These are phyloP conservation scores for Bursaphelenchus okinawaensis DNA, from an alignment of 2,888 invertebrate species.

Conservation along the genomic window DNA sequence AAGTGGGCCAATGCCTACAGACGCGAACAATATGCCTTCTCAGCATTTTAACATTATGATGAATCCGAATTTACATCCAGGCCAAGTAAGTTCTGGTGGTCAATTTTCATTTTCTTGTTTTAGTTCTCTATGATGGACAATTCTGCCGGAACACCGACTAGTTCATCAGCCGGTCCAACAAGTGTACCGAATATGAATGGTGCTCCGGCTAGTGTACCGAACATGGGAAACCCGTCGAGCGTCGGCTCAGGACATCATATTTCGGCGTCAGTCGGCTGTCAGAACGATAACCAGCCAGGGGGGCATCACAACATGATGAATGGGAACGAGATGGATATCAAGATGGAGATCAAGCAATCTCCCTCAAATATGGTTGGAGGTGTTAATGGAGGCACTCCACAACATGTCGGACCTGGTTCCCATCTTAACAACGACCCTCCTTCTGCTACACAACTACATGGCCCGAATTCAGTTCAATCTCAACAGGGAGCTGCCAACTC, in stretches of 20 bases:
- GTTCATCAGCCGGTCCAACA: constrained; percentile 15
- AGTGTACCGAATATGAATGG: constrained; percentile 8
- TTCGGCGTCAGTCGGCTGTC: constrained; percentile 20
- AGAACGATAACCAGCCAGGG: not conserved
- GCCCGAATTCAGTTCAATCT: constrained; percentile 34
- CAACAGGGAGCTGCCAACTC: constrained; percentile 29
- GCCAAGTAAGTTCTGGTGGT: not conserved
- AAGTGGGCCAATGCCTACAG: constrained; percentile 11
- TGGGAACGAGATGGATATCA: constrained; percentile 23
- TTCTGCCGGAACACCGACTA: constrained; percentile 15
- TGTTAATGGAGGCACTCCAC: constrained; percentile 31
- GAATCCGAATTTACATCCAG: not conserved
- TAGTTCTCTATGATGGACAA: constrained; percentile 28
- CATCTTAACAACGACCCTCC: constrained; percentile 17
- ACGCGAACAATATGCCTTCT: constrained; percentile 7
- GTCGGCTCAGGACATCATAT: constrained; percentile 11
- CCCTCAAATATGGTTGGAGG: constrained; percentile 32
- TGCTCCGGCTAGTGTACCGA: constrained; percentile 10
- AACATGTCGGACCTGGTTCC: constrained; percentile 21
- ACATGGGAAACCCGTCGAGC: constrained; percentile 21
- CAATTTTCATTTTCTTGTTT: constrained; percentile 7
- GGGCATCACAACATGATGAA: constrained; percentile 17
- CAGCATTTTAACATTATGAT: constrained; percentile 5
- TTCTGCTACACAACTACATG: constrained; percentile 10
- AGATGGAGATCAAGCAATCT: constrained; percentile 42